phyloP scores from a whole-genome alignment of 2,113 vertebrate species.

The Alosa alosa region DNA sequence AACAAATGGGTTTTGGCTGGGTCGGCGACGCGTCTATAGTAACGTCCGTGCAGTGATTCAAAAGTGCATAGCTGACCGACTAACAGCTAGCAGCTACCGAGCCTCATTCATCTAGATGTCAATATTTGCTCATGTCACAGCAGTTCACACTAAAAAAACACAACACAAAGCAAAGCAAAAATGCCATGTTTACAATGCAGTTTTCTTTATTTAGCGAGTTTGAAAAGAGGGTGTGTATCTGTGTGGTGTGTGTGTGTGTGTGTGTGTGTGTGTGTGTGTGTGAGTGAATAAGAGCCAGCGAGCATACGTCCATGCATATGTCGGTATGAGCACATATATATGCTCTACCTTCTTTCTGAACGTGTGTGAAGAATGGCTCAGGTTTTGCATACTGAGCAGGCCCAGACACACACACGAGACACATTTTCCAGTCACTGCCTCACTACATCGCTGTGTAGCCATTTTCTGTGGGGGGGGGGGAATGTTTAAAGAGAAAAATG shows the following conservation, averaged over 20 bases:
- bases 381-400: slow-evolving; percentile 24
- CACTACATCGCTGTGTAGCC: background rate
- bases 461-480: background rate
- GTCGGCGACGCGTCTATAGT: background rate
- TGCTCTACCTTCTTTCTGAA: background rate
- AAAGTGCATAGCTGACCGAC: background rate
- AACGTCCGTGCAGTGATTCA: background rate
- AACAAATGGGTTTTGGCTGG: background rate
- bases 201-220: background rate
- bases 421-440: slow-evolving; percentile 1
- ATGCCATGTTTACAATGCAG: slow-evolving; percentile 8
- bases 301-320: background rate
- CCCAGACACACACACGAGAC: slow-evolving; percentile 12
- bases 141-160: background rate
- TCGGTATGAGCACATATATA: background rate
- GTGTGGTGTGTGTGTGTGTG: slow-evolving; percentile 4
- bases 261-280: slow-evolving; percentile 3
- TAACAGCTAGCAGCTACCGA: background rate
- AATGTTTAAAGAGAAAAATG: background rate
- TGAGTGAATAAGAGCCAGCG: background rate
- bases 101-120: background rate
- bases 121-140: background rate
- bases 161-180: background rate
- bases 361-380: slow-evolving; percentile 11
- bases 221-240: background rate